Evolutionary conservation across 2,113 vertebrate genomes (phyloP).

Genomic region (Lynx canadensis): DNA sequence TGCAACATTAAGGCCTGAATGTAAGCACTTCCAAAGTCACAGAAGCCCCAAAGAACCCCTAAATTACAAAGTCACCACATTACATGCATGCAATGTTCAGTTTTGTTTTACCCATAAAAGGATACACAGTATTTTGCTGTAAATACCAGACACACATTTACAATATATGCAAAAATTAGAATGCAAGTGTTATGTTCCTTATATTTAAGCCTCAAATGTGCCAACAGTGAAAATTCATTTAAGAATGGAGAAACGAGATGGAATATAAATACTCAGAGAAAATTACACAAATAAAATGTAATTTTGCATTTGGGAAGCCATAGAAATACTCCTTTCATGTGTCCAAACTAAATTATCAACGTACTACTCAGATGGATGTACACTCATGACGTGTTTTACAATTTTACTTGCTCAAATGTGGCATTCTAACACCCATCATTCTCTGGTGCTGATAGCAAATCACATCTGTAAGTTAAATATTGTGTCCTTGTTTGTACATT

Average conservation of each 20-base stretch:
- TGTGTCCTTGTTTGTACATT: background rate
- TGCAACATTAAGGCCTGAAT: constrained; percentile 79
- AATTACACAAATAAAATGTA: constrained; percentile 64
- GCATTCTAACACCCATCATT: background rate
- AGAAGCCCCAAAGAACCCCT: constrained; percentile 76
- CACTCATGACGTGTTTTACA: background rate
- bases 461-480: background rate
- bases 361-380: background rate
- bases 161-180: constrained; percentile 82
- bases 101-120: constrained; percentile 76
- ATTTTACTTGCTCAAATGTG: constrained; percentile 44
- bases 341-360: constrained; percentile 4
- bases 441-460: background rate
- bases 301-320: constrained; percentile 56
- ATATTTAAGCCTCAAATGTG: constrained; percentile 77
- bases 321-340: constrained; percentile 22
- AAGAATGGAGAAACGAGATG: constrained; percentile 57
- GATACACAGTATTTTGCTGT: constrained; percentile 78
- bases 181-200: constrained; percentile 77
- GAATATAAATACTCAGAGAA: constrained; percentile 70
- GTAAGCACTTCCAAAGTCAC: constrained; percentile 78
- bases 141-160: constrained; percentile 82
- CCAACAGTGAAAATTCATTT: constrained; percentile 74
- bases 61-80: constrained; percentile 79
- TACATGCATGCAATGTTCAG: constrained; percentile 77